Conservation (phyloP, 1,140 invertebrate species). For the Drosophila repleta region DNA sequence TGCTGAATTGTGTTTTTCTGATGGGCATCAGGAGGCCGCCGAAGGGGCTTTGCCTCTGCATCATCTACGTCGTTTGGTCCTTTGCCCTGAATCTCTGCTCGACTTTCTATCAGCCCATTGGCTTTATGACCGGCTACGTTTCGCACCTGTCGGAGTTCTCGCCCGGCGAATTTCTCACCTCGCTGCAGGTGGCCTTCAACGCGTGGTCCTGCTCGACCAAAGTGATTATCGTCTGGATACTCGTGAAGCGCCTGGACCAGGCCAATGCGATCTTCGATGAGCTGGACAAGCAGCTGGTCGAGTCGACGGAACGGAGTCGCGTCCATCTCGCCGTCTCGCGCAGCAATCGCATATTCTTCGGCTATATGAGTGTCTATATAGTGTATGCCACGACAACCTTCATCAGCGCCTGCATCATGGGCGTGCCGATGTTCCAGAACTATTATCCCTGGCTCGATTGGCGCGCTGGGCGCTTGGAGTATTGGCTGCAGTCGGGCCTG, state of each 20-base stretch:
- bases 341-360: slow-evolving; percentile 68
- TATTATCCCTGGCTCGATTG: slow-evolving; percentile 66
- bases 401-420: slow-evolving; percentile 45
- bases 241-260: slow-evolving; percentile 53
- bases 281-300: slow-evolving; percentile 50
- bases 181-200: slow-evolving; percentile 66
- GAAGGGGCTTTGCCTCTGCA: slow-evolving; percentile 21
- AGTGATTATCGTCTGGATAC: slow-evolving; percentile 63
- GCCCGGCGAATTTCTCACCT: slow-evolving; percentile 67
- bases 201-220: slow-evolving; percentile 67
- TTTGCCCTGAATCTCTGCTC: slow-evolving; percentile 57
- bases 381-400: slow-evolving; percentile 64
- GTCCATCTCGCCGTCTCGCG: slow-evolving; percentile 47
- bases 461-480: slow-evolving; percentile 43
- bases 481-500: slow-evolving; percentile 50
- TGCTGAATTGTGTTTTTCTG: slow-evolving; percentile 58
- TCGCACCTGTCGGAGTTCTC: slow-evolving; percentile 60
- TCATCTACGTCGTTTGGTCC: slow-evolving; percentile 59
- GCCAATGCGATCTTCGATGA: slow-evolving; percentile 57
- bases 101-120: slow-evolving; percentile 67
- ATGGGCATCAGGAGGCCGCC: slow-evolving; percentile 66
- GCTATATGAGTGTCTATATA: slow-evolving; percentile 65
- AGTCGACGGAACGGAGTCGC: slow-evolving; percentile 30
- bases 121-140: slow-evolving; percentile 59
- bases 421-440: slow-evolving; percentile 64